A percentile compares a stretch with the other conserved stretches of the same genome.
Conservation (phyloP, 2,888 invertebrate species). For the Hemaris fuciformis region DNA sequence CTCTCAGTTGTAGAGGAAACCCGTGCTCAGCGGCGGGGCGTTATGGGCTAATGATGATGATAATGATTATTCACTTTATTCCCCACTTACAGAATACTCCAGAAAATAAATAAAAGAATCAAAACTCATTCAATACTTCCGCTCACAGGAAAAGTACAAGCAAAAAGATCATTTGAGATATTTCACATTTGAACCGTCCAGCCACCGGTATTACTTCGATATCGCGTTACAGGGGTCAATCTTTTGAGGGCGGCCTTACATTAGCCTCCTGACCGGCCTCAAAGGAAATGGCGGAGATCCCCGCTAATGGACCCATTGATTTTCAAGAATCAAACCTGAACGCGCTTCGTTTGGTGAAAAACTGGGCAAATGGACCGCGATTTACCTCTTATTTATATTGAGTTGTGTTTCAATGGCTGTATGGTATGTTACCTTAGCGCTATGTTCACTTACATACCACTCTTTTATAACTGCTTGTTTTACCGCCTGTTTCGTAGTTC, state of each 20-base stretch:
- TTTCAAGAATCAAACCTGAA: constrained; percentile 56
- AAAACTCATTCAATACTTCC: too few relatives aligned
- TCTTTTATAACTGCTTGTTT: background rate
- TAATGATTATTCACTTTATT: too few relatives aligned
- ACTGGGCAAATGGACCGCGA: background rate
- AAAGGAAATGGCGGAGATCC: constrained; percentile 61
- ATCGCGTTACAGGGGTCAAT: constrained; percentile 63
- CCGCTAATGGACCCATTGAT: constrained; percentile 71
- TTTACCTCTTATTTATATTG: background rate
- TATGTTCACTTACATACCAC: background rate
- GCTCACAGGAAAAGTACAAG: background rate
- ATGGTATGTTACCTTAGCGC: too few relatives aligned
- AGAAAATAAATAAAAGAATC: too few relatives aligned
- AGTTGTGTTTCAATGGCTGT: too few relatives aligned
- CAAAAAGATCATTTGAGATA: constrained; percentile 4
- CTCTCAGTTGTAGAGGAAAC: too few relatives aligned
- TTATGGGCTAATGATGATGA: too few relatives aligned
- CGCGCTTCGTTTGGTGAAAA: constrained; percentile 25
- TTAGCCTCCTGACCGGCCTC: constrained; percentile 66
- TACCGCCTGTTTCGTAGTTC: too few relatives aligned
- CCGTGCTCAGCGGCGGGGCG: too few relatives aligned
- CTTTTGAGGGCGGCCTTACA: constrained; percentile 60
- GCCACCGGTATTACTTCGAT: constrained; percentile 38
- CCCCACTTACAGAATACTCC: too few relatives aligned
- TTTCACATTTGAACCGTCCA: background rate